Conservation (phyloP, 2,888 invertebrate genomes). For the Rhopalosiphum nymphaeae region DNA sequence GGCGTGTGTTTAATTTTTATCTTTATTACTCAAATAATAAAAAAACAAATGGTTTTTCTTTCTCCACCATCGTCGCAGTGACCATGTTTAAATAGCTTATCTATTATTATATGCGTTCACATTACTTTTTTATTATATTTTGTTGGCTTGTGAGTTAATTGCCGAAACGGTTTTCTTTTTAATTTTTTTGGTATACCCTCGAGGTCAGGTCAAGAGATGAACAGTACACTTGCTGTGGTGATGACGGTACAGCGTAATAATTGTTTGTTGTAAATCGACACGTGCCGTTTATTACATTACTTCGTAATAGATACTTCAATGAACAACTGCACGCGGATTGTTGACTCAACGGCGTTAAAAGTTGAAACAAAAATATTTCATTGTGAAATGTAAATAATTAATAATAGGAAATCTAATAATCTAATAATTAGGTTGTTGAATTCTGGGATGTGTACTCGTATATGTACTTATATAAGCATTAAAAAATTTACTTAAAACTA, state of each 20-base stretch:
- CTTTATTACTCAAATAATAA: no score
- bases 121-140: no score
- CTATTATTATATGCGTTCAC: no score
- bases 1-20: no score
- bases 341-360: background rate
- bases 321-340: background rate
- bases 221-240: background rate
- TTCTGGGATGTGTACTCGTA: no score
- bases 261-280: background rate
- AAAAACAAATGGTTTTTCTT: no score
- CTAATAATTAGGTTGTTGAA: background rate
- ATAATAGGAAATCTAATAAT: background rate
- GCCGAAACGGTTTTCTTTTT: background rate
- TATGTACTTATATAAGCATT: background rate
- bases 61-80: no score
- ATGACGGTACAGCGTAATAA: background rate
- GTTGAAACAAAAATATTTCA: background rate
- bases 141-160: no score
- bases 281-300: background rate
- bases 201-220: background rate
- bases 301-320: background rate
- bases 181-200: background rate
- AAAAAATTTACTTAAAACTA: background rate
- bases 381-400: background rate
- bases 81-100: no score